Conservation (phyloP, 1,140 invertebrate species). For the Euglossa dilemma region DNA sequence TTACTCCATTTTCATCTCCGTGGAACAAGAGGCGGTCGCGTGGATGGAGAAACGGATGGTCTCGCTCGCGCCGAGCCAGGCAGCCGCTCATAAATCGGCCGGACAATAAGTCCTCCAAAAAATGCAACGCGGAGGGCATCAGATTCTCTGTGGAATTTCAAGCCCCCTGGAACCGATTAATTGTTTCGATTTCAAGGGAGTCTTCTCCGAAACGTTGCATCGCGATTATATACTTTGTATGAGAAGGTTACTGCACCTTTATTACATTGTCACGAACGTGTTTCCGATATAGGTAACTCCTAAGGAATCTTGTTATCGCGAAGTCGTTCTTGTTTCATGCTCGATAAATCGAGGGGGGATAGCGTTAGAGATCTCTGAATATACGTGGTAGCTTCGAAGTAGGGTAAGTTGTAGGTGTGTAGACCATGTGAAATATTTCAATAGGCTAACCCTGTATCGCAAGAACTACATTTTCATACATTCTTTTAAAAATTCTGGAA, state of each 20-base stretch:
- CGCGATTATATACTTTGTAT: neutral
- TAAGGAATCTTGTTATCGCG: neutral
- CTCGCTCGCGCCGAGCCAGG: constrained; percentile 15
- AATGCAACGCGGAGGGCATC: constrained; percentile 26
- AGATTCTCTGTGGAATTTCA: constrained; percentile 21
- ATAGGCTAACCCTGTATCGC: too few relatives aligned
- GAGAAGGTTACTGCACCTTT: too few relatives aligned
- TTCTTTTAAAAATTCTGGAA: too few relatives aligned
- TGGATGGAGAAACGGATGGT: constrained; percentile 41
- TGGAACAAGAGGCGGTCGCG: constrained; percentile 57
- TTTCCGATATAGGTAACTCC: neutral
- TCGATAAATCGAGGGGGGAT: too few relatives aligned
- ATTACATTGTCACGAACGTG: neutral
- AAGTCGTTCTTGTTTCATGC: neutral
- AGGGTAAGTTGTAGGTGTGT: too few relatives aligned
- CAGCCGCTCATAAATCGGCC: constrained; percentile 40
- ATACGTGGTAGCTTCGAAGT: too few relatives aligned
- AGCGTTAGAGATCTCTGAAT: too few relatives aligned
- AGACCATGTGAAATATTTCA: too few relatives aligned
- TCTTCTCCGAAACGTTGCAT: neutral
- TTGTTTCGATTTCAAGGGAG: constrained; percentile 13
- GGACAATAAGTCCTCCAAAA: constrained; percentile 39
- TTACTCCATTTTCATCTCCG: constrained; percentile 75
- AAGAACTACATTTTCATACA: too few relatives aligned
- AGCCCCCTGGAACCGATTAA: constrained; percentile 35